These are phyloP conservation scores for Acanthosoma haemorrhoidale DNA, from an alignment of 2,888 invertebrate genomes.

Conservation along the genomic window DNA sequence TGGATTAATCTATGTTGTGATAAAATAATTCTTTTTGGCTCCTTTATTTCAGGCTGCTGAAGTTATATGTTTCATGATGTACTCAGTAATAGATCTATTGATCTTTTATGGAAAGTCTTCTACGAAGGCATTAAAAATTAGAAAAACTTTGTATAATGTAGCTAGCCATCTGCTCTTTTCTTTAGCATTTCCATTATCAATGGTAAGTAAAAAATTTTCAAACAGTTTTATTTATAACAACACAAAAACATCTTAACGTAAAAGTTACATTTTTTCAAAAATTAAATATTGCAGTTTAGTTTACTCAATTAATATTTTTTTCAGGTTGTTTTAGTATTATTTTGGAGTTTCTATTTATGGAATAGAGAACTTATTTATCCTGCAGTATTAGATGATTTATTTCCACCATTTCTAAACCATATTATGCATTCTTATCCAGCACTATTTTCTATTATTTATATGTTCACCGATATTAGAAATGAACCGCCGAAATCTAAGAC, in stretches of 20 bases:
- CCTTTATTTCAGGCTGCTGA: slow-evolving; percentile 11
- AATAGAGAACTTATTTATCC: slow-evolving; percentile 56
- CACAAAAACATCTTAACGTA: neutral
- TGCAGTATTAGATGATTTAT: slow-evolving; percentile 49
- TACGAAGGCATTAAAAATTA: neutral
- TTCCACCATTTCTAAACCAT: slow-evolving; percentile 57
- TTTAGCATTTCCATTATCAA: slow-evolving; percentile 35
- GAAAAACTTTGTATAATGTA: slow-evolving; percentile 15
- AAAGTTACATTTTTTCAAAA: neutral
- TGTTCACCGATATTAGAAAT: slow-evolving; percentile 44
- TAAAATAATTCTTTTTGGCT: neutral
- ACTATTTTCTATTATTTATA: slow-evolving; percentile 50
- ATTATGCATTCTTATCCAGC: slow-evolving; percentile 54
- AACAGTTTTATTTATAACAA: neutral
- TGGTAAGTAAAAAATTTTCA: slow-evolving; percentile 26
- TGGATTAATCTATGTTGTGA: neutral
- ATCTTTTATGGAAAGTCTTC: slow-evolving; percentile 18
- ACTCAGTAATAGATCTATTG: slow-evolving; percentile 29
- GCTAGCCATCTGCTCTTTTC: slow-evolving; percentile 37
- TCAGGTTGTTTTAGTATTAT: slow-evolving; percentile 52
- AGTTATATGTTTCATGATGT: slow-evolving; percentile 23
- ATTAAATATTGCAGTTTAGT: neutral
- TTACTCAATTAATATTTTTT: slow-evolving; percentile 40
- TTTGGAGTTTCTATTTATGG: slow-evolving; percentile 52
- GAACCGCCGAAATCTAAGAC: slow-evolving; percentile 38